Evolutionary conservation across 2,797 vertebrate species (phyloP).

Genomic region (Cyclopterus lumpus): DNA sequence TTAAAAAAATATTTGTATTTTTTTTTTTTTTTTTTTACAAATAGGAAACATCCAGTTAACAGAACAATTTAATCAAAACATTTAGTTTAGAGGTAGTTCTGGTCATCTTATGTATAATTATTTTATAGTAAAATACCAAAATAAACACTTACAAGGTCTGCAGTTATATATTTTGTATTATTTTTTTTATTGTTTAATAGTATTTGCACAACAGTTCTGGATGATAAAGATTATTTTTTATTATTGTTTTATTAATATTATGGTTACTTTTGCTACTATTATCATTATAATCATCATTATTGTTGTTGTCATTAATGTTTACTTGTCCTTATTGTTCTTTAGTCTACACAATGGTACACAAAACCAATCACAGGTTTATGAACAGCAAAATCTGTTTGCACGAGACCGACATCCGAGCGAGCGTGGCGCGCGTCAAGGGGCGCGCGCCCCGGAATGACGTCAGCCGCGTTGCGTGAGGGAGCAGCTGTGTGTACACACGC

Average conservation of each 20-base stretch:
- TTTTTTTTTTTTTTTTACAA: no score
- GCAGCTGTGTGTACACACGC: slow-evolving; percentile 49
- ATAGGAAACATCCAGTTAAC: no score
- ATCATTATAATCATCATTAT: background rate
- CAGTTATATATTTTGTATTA: background rate
- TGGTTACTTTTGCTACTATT: background rate
- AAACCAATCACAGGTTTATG: background rate
- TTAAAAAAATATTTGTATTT: no score
- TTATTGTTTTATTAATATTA: background rate
- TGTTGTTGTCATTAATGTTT: background rate
- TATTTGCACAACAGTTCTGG: background rate
- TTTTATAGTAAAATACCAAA: background rate
- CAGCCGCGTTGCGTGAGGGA: slow-evolving; percentile 36
- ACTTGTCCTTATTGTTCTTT: no score
- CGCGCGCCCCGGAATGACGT: slow-evolving; percentile 67
- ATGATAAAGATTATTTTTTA: background rate
- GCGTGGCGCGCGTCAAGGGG: slow-evolving; percentile 1
- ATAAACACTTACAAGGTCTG: background rate
- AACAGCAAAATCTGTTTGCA: slow-evolving; percentile 10
- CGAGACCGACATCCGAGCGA: slow-evolving; percentile 38
- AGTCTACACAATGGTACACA: background rate
- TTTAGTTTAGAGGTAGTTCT: background rate
- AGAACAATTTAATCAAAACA: no score
- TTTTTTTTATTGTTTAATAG: background rate
- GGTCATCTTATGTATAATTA: background rate